A percentile compares a stretch with the other conserved stretches of the same genome.
Evolutionary conservation across 1,140 invertebrate species (phyloP).

Genomic region (Saxidomus purpurata): DNA sequence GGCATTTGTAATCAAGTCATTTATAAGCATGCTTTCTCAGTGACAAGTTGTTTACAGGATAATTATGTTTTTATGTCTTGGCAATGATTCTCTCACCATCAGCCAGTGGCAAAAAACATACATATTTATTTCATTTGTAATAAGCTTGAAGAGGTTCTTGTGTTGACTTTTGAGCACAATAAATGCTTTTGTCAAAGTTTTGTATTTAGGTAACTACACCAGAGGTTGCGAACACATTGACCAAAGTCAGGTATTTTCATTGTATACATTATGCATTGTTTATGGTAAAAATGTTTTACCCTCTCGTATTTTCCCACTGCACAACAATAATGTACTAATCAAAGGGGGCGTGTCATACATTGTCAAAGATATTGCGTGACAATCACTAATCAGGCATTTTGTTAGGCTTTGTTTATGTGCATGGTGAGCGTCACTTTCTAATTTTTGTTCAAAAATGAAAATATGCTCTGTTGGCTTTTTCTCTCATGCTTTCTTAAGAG

Average conservation of each 20-base stretch:
- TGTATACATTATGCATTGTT: not conserved
- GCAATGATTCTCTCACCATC: not conserved
- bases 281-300: not conserved
- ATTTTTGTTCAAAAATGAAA: not conserved
- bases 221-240: too few species aligned
- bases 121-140: too few species aligned
- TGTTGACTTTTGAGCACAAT: too few species aligned
- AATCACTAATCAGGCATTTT: not conserved
- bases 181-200: not conserved
- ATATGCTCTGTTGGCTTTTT: too few species aligned
- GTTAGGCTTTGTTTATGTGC: not conserved
- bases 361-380: not conserved
- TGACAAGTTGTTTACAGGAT: conserved; percentile 8
- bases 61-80: conserved; percentile 1
- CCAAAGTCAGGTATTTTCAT: too few species aligned
- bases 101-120: conserved; percentile 11
- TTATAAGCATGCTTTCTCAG: not conserved
- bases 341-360: not conserved
- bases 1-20: not conserved
- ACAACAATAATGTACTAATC: not conserved
- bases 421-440: not conserved
- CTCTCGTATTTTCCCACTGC: not conserved
- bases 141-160: too few species aligned
- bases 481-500: too few species aligned
- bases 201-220: too few species aligned